These are phyloP conservation scores for Athripsodes cinereus DNA, from an alignment of 2,888 invertebrate genomes.

Conservation along the genomic window DNA sequence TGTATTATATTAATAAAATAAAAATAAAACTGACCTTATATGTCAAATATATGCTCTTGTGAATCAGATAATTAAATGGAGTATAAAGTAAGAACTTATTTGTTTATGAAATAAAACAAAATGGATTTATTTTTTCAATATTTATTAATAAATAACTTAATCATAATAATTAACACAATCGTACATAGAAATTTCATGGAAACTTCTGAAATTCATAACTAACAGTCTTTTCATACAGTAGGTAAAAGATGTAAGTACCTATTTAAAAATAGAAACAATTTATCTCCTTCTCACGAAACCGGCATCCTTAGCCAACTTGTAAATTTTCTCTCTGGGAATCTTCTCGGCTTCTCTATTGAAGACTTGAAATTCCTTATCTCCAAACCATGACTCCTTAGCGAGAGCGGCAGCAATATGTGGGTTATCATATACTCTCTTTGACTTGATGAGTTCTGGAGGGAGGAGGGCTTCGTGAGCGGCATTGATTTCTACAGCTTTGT, in stretches of 20 bases:
- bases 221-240: neutral
- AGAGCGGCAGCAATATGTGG: conserved; percentile 65
- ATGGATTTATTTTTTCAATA: neutral
- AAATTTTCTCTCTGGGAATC: conserved; percentile 71
- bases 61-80: no score
- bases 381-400: conserved; percentile 74
- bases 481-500: conserved; percentile 67
- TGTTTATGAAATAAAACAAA: no score
- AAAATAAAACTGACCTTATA: no score
- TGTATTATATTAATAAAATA: no score
- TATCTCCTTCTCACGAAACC: conserved; percentile 47
- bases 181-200: neutral
- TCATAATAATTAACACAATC: neutral
- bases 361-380: conserved; percentile 71
- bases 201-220: neutral
- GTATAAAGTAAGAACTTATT: no score
- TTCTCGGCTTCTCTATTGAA: conserved; percentile 73
- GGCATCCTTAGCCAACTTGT: conserved; percentile 66
- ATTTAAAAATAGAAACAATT: neutral
- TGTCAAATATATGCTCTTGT: no score
- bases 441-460: conserved; percentile 62
- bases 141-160: conserved; percentile 1
- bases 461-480: conserved; percentile 65
- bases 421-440: conserved; percentile 68
- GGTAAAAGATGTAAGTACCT: neutral